These are phyloP conservation scores for Taenaris catops DNA, from an alignment of 2,888 invertebrate species.

Conservation along the genomic window DNA sequence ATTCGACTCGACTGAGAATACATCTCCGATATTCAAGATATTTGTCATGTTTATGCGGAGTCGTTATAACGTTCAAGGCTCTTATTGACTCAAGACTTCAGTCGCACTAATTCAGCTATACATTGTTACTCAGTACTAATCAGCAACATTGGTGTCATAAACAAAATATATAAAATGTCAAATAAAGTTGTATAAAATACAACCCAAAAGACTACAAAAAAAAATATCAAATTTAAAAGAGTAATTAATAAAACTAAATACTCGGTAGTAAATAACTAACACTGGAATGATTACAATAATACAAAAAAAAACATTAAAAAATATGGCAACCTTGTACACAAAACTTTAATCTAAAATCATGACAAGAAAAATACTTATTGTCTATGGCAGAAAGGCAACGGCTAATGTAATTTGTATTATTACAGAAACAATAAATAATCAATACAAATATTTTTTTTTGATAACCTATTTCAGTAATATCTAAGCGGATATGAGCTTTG, in stretches of 20 bases:
- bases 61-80: constrained; percentile 7
- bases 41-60: constrained; percentile 10
- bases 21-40: constrained; percentile 20
- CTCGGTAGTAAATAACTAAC: constrained; percentile 15
- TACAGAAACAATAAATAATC: constrained; percentile 12
- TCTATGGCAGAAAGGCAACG: constrained; percentile 27
- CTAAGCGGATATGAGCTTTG: constrained; percentile 71
- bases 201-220: constrained; percentile 11
- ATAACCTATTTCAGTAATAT: constrained; percentile 36
- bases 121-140: constrained; percentile 31
- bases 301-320: constrained; percentile 14
- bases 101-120: constrained; percentile 25
- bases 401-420: constrained; percentile 20
- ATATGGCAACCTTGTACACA: constrained; percentile 24
- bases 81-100: constrained; percentile 16
- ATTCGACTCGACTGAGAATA: constrained; percentile 31
- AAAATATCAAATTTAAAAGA: constrained; percentile 5
- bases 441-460: constrained; percentile 16
- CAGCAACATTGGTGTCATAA: constrained; percentile 45
- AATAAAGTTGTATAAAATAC: too few relatives aligned
- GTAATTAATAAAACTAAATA: constrained; percentile 15
- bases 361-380: constrained; percentile 26
- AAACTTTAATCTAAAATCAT: constrained; percentile 15
- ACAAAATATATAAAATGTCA: constrained; percentile 19
- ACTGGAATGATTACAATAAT: constrained; percentile 36